These are phyloP conservation scores for Phalacrocorax aristotelis DNA, from an alignment of 2,113 vertebrate genomes.

Conservation along the genomic window DNA sequence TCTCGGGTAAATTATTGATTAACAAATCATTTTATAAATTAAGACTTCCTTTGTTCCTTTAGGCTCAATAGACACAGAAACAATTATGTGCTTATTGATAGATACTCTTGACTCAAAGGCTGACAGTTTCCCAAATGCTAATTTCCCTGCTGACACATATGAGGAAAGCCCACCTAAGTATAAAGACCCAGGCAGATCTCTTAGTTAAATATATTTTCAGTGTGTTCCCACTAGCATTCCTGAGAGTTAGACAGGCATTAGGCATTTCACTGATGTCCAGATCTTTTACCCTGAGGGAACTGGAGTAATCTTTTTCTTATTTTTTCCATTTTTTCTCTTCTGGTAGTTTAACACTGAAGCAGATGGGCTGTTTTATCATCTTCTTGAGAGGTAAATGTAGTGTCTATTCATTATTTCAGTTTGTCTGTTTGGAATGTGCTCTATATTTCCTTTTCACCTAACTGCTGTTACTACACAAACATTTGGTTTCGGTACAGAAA, in stretches of 20 bases:
- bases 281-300: neutral
- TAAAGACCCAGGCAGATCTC: neutral
- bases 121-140: neutral
- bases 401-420: neutral
- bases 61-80: neutral
- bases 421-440: neutral
- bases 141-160: neutral
- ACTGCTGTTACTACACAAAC: neutral
- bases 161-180: neutral
- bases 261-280: neutral
- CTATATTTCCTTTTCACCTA: neutral
- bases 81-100: neutral
- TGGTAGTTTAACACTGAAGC: neutral
- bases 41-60: neutral
- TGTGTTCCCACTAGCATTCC: neutral
- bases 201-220: neutral
- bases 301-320: neutral
- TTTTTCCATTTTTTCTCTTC: neutral
- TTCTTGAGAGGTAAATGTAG: neutral
- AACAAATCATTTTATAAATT: neutral
- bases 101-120: neutral
- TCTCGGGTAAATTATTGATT: neutral
- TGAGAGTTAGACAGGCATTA: neutral
- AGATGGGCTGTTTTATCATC: neutral
- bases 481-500: neutral